These are phyloP conservation scores for Rachycentron canadum DNA, from an alignment of 2,797 vertebrate genomes.

Conservation along the genomic window DNA sequence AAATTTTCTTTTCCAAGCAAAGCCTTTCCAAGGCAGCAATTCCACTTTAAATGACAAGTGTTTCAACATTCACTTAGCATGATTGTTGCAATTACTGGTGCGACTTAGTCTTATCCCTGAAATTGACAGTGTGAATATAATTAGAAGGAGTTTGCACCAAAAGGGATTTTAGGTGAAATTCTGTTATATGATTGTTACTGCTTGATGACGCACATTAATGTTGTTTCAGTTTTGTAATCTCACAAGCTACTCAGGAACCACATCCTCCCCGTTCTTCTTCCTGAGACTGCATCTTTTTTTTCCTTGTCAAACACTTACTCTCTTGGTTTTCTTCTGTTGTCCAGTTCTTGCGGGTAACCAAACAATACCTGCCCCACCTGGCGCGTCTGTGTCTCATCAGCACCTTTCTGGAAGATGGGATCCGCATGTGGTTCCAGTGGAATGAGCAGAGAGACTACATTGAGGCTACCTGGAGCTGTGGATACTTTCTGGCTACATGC, in stretches of 20 bases:
- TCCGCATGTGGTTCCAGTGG: constrained; percentile 99
- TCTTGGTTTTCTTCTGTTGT: constrained; percentile 2
- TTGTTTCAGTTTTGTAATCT: constrained; percentile 4
- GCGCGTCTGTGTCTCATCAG: constrained; percentile 96
- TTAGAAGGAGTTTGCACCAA: not conserved
- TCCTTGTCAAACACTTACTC: not conserved
- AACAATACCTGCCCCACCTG: constrained; percentile 97
- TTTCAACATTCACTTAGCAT: not conserved
- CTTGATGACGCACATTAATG: constrained; percentile 1
- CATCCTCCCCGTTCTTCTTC: constrained; percentile 16
- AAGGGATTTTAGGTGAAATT: not conserved
- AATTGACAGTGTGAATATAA: constrained; percentile 21
- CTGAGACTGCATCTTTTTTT: not conserved
- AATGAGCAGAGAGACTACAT: constrained; percentile 98
- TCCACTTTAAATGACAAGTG: constrained; percentile 1
- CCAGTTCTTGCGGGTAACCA: constrained; percentile 96
- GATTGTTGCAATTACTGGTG: not conserved
- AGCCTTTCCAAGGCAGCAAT: not conserved
- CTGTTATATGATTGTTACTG: not conserved
- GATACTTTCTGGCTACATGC: constrained; percentile 94
- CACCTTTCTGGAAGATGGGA: constrained; percentile 98
- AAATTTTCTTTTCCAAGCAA: not conserved
- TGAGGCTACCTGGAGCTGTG: constrained; percentile 94
- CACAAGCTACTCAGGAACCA: not conserved
- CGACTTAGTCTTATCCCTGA: not conserved